These are phyloP conservation scores for Andrena trimmerana DNA, from an alignment of 2,888 invertebrate genomes.

Conservation along the genomic window DNA sequence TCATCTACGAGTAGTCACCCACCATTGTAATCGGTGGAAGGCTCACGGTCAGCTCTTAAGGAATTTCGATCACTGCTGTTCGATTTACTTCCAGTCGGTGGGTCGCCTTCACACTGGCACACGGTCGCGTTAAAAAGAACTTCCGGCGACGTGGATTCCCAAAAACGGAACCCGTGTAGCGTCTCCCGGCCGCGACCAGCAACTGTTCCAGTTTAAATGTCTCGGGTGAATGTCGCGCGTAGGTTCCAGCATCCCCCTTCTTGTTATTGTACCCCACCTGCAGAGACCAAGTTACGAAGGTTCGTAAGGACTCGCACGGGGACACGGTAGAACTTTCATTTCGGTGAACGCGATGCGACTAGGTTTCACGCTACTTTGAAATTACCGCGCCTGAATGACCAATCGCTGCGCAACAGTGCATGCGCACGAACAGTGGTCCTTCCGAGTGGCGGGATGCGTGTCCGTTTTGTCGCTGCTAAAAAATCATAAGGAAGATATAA, in stretches of 20 bases:
- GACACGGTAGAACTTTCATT: conserved; percentile 68
- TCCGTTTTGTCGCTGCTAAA: background rate
- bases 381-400: conserved; percentile 43
- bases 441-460: conserved; percentile 7
- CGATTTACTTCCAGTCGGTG: background rate
- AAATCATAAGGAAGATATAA: background rate
- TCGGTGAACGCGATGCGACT: conserved; percentile 58
- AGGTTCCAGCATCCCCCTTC: conserved; percentile 73
- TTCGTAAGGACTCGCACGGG: conserved; percentile 61
- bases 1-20: conserved; percentile 37
- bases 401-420: background rate
- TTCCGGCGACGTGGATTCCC: background rate
- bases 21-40: conserved; percentile 45
- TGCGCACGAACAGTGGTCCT: background rate
- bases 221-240: conserved; percentile 80
- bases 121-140: conserved; percentile 10
- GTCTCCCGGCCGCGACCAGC: conserved; percentile 68
- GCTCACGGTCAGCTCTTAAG: conserved; percentile 4
- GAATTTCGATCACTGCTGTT: background rate
- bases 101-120: conserved; percentile 2
- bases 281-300: conserved; percentile 49
- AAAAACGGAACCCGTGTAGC: conserved; percentile 31
- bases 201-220: conserved; percentile 80
- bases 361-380: conserved; percentile 38
- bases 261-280: conserved; percentile 68